Evolutionary conservation across 2,888 invertebrate species (phyloP).

Genomic region (Morpho helenor): DNA sequence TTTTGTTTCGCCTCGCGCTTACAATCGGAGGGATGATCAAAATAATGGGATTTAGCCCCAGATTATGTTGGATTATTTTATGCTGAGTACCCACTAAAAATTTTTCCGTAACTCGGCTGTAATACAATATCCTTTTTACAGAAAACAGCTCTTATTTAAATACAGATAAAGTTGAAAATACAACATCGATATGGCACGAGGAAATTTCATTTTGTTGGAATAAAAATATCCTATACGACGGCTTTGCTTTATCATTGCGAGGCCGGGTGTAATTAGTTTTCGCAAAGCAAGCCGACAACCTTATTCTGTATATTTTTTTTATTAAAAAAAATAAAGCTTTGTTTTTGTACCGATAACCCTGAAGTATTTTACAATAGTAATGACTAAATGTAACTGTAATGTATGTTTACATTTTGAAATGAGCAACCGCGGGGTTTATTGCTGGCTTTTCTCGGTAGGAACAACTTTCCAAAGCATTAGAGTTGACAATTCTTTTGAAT

Average conservation of each 20-base stretch:
- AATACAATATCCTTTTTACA: background rate
- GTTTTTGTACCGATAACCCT: background rate
- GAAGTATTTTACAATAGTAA: too few relatives aligned
- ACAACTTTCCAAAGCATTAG: too few relatives aligned
- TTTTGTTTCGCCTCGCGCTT: slow-evolving; percentile 32
- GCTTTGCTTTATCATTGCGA: slow-evolving; percentile 79
- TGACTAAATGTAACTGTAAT: too few relatives aligned
- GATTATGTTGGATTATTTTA: slow-evolving; percentile 77
- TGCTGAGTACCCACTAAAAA: slow-evolving; percentile 61
- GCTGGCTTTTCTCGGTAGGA: too few relatives aligned
- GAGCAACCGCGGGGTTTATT: too few relatives aligned
- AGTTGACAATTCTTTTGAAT: too few relatives aligned
- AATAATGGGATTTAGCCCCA: slow-evolving; percentile 75
- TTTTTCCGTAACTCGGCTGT: slow-evolving; percentile 41
- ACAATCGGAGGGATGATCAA: slow-evolving; percentile 62
- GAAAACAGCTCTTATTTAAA: slow-evolving; percentile 20
- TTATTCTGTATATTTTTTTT: slow-evolving; percentile 44
- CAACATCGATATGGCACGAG: slow-evolving; percentile 20
- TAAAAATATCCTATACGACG: slow-evolving; percentile 77
- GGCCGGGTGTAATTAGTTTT: slow-evolving; percentile 76
- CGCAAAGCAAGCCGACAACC: slow-evolving; percentile 52
- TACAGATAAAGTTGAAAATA: slow-evolving; percentile 30
- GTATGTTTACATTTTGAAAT: too few relatives aligned
- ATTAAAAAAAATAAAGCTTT: background rate
- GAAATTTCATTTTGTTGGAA: slow-evolving; percentile 75